Base-by-base conservation (phyloP, 2,797 vertebrate genomes). In the Acanthurus tractus region DNA sequence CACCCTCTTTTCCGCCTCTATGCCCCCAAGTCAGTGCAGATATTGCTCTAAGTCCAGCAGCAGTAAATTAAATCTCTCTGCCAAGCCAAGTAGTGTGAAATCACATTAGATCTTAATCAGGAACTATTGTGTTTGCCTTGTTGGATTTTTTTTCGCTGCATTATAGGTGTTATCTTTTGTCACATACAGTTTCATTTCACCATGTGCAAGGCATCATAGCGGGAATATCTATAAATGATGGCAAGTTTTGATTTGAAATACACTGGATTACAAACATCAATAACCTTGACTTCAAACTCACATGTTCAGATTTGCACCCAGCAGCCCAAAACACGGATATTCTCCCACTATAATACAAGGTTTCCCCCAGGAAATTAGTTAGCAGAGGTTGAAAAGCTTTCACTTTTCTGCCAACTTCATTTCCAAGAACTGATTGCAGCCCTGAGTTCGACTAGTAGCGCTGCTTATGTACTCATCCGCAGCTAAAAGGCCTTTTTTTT, bases 101-200 rank as follows among this genome's bases (percentile, higher is more conserved):
- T 93, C 88, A 86, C 86, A 91, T 92, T 92, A 91, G 92, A 91
- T 93, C 86, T 87, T 88, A 90, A 93, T 93, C 90, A 89, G 73
- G 34, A 40, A 70, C 89, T 67, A 88, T 88, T 90, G 90, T 93
- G 77, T 86, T 86, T 64, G 78, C 79, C 73, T 65, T 83, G 74
- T 83, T 85, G 80, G 63, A n/a, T 74, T 72, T 57, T 63, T 50
- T 53, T 45, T 57, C 42, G 56, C 61, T 53, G 40, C 45, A 70
- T 77, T 74, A 81, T 54, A 54, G 59, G 48, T 76, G 72, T 85
- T 82, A 70, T 77, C 63, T 70, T 85, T 70, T 69, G 49, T 77
- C 78, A 56, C 50, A 42, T 50, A 42, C 38, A 25, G 45, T 81
- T 84, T 54, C 25, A 56, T 62, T 74, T 49, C 55, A 62, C 6